Evolutionary conservation across 1,140 invertebrate species (phyloP), one percentile per base, ranked within the genome.

Genomic region (Diachasmimorpha longicaudata): DNA sequence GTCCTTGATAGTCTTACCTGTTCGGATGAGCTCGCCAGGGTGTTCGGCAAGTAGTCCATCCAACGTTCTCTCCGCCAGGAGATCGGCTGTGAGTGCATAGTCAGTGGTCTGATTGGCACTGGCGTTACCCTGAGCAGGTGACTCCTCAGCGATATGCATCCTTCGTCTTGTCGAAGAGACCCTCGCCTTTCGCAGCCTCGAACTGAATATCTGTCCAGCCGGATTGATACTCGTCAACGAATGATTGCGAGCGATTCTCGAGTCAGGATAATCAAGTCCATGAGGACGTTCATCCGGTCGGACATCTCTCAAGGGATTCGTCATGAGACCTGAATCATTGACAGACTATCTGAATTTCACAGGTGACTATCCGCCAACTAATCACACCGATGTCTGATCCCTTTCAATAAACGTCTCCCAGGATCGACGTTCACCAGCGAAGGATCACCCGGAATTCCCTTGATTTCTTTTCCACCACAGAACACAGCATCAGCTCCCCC

Each of bases 21-120:
- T 99, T 83, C 96, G 92, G 70, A 98, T 94, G 63, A 99, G 91
- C 90, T 98, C 97, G 10, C 96, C 96, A 9, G 94, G 96, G 90
- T 98, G 96, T 85, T 99, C 97, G 23, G 95, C 93, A 69, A 96
- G 86, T 8, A 96, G 87, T 9, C 94, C 93, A 81, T 96, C 95
- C 77, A 96, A 87, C 0, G 95, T 95, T 23, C 95, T 90, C 83
- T 96, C 95, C n/a, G 95, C 94, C 70, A 96, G 86, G 52, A 95
- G 89, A 82, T 96, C 95, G 14, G 95, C 94, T n/a, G 94, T 95
- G 76, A 95, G 85, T 0, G 85, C 84, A 75, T 89, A 89, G 67
- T 96, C 95, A 37, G 95, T 92, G 39, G 95, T 84, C 78, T 94
- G 91, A 84, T 95, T 94, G n/a, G 93, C 93, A 14, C 92, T 93